Conservation (phyloP, 2,113 vertebrate genomes). For the Pteruthius melanotis region DNA sequence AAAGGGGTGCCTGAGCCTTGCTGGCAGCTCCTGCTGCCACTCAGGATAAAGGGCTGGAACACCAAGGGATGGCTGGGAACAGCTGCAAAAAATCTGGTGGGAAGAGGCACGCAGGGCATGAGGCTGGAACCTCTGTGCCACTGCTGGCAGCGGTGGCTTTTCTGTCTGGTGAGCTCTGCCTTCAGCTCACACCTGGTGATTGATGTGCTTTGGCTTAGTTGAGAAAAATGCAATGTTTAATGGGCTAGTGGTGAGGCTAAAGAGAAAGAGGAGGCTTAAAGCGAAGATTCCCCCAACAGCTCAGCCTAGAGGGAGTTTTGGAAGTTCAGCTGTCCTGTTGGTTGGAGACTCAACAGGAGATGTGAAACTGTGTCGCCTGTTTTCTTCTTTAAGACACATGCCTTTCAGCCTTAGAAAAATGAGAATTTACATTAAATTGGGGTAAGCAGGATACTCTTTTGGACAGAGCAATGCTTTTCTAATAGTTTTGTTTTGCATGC, state of each 20-base stretch:
- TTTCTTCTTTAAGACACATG: neutral
- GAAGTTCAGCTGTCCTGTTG: neutral
- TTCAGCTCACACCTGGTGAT: neutral
- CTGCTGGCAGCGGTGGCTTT: neutral
- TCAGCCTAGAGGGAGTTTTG: neutral
- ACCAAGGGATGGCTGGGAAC: neutral
- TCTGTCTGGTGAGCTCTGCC: neutral
- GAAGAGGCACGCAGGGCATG: neutral
- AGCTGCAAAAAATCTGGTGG: neutral
- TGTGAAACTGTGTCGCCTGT: rapidly evolving
- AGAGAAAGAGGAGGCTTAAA: neutral
- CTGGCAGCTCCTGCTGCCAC: neutral
- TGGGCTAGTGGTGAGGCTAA: neutral
- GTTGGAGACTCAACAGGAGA: neutral
- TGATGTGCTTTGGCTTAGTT: neutral
- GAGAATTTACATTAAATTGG: neutral
- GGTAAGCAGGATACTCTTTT: neutral
- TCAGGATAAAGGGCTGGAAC: neutral
- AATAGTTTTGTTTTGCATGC: neutral
- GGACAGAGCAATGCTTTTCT: neutral
- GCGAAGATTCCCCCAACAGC: neutral
- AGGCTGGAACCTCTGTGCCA: neutral
- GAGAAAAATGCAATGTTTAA: neutral
- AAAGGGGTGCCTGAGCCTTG: neutral
- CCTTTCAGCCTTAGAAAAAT: neutral